Conservation (phyloP, 2,797 vertebrate genomes). For the Coilia nasus region DNA sequence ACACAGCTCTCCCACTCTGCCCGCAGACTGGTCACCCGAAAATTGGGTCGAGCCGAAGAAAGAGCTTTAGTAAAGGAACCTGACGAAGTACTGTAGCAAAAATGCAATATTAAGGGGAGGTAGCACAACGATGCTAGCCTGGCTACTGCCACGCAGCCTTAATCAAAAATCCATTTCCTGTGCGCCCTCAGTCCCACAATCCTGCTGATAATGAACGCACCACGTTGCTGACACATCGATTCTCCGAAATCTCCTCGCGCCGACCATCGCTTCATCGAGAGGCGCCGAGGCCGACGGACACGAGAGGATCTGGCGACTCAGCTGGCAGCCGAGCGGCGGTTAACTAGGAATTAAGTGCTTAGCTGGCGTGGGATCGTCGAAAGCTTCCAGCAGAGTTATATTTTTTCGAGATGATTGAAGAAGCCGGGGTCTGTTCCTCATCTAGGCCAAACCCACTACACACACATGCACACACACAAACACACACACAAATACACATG, state of each 20-base stretch:
- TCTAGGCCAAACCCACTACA: background rate
- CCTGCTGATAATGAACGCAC: background rate
- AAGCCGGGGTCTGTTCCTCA: background rate
- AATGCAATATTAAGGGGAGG: no score
- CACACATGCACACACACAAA: background rate
- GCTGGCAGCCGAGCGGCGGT: slow-evolving; percentile 3
- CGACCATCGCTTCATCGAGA: background rate
- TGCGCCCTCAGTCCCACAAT: background rate
- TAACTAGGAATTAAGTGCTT: slow-evolving; percentile 25
- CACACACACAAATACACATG: background rate
- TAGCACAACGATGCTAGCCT: background rate
- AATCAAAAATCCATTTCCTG: background rate
- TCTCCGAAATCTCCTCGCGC: background rate
- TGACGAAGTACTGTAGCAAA: no score
- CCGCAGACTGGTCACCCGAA: no score
- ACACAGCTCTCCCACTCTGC: no score
- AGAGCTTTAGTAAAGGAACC: no score
- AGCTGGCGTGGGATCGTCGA: background rate
- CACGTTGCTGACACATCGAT: slow-evolving; percentile 13
- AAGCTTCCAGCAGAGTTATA: background rate
- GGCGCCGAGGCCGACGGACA: background rate
- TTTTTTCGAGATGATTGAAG: slow-evolving; percentile 3
- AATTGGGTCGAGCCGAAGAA: no score
- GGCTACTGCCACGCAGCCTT: background rate
- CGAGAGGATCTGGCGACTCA: background rate